Percentiles rank a stretch among this genome's conserved stretches.
Conservation (phyloP, 2,888 invertebrate genomes). For the Habroteleia sp. region DNA sequence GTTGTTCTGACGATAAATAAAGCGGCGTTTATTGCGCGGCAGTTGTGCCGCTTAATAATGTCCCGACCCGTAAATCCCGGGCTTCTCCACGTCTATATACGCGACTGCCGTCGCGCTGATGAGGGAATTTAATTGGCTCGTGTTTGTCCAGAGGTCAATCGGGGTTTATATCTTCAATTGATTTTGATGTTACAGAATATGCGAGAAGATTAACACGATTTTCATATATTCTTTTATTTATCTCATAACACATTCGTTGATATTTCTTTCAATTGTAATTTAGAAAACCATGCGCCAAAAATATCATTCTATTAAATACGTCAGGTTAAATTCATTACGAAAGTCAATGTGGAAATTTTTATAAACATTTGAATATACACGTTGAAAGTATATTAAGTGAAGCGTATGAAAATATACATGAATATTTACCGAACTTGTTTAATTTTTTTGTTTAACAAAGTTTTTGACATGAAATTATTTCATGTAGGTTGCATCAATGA, state of each 20-base stretch:
- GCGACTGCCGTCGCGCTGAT: conserved; percentile 43
- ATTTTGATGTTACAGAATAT: conserved; percentile 54
- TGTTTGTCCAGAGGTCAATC: conserved; percentile 59
- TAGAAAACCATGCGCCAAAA: background rate
- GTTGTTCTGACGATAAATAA: conserved; percentile 60
- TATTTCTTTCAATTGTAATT: conserved; percentile 5
- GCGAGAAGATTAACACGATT: conserved; percentile 36
- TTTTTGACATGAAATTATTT: too few relatives aligned
- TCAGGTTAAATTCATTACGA: too few relatives aligned
- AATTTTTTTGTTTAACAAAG: too few relatives aligned
- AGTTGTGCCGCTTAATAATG: conserved; percentile 62
- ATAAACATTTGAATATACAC: too few relatives aligned
- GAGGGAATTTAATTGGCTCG: conserved; percentile 58
- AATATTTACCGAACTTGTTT: too few relatives aligned
- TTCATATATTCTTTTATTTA: conserved; percentile 26
- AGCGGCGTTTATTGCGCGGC: conserved; percentile 60
- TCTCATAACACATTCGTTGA: background rate
- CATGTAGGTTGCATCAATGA: too few relatives aligned
- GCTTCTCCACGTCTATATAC: conserved; percentile 31
- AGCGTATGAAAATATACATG: too few relatives aligned
- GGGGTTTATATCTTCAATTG: conserved; percentile 57
- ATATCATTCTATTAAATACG: too few relatives aligned
- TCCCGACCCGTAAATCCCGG: conserved; percentile 54
- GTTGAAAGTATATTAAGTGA: too few relatives aligned
- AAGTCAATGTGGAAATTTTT: too few relatives aligned